Evolutionary conservation across 2,888 invertebrate genomes (phyloP).

Genomic region (Idaea straminata): DNA sequence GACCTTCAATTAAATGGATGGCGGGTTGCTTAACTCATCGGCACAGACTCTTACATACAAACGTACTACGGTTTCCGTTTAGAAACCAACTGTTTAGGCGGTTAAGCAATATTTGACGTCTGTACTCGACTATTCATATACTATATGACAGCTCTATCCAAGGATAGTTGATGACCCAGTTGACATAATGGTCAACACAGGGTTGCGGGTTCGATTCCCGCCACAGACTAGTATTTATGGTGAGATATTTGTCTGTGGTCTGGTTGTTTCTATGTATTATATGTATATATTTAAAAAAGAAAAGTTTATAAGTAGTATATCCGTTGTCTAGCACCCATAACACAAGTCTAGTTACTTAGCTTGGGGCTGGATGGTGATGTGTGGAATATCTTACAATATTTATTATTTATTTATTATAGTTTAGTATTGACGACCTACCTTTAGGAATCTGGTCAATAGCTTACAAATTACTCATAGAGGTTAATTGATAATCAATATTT

Average conservation of each 20-base stretch:
- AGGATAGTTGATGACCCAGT: slow-evolving; percentile 37
- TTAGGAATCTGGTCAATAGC: not conserved
- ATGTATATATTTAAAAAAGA: too few relatives aligned
- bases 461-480: slow-evolving; percentile 25
- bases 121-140: slow-evolving; percentile 33
- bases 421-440: not conserved
- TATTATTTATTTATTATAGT: too few relatives aligned
- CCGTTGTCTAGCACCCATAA: too few relatives aligned
- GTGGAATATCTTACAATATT: too few relatives aligned
- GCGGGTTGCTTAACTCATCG: slow-evolving; percentile 55
- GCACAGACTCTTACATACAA: slow-evolving; percentile 36
- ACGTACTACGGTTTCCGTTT: slow-evolving; percentile 64
- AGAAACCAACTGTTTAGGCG: slow-evolving; percentile 57
- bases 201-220: too few relatives aligned
- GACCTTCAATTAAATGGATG: slow-evolving; percentile 69
- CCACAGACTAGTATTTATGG: too few relatives aligned
- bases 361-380: too few relatives aligned
- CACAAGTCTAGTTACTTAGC: too few relatives aligned
- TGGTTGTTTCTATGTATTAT: too few relatives aligned
- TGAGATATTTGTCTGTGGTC: too few relatives aligned
- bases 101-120: slow-evolving; percentile 52
- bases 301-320: too few relatives aligned
- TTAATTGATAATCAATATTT: slow-evolving; percentile 32
- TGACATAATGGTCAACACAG: too few relatives aligned
- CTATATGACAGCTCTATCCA: slow-evolving; percentile 36